A percentile compares a stretch with the other conserved stretches of the same genome.
phyloP scores from a whole-genome alignment of 2,888 invertebrate species.

The Lacanobia oleracea region DNA sequence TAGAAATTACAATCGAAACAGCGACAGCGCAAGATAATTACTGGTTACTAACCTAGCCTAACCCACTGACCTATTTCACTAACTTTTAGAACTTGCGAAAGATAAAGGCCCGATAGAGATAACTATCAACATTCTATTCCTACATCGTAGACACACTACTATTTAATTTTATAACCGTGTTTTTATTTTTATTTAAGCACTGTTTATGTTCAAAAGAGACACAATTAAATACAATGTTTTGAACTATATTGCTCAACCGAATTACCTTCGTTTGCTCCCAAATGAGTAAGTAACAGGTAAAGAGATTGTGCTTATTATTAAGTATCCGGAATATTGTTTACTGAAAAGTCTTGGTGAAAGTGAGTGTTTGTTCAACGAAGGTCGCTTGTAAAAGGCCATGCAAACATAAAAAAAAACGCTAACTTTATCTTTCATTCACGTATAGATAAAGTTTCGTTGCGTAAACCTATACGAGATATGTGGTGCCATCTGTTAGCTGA shows the following conservation, averaged over 20 bases:
- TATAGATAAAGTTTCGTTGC: constrained; percentile 52
- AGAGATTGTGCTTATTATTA: constrained; percentile 77
- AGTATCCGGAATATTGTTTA: constrained; percentile 84
- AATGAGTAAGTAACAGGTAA: constrained; percentile 78
- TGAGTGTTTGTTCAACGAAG: constrained; percentile 77
- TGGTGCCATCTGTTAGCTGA: constrained; percentile 75
- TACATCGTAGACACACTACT: constrained; percentile 25
- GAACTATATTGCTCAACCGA: constrained; percentile 70
- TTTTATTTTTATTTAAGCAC: constrained; percentile 30
- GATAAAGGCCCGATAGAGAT: constrained; percentile 52
- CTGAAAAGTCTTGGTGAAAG: constrained; percentile 83
- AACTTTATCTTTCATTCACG: constrained; percentile 66
- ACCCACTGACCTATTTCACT: constrained; percentile 58
- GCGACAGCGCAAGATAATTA: constrained; percentile 39
- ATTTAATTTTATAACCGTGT: constrained; percentile 8
- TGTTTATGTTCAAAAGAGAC: constrained; percentile 16
- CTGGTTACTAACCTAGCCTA: constrained; percentile 44
- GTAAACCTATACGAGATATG: constrained; percentile 30
- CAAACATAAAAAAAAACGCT: constrained; percentile 65
- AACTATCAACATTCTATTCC: constrained; percentile 43
- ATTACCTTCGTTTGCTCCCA: constrained; percentile 79
- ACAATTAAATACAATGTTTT: constrained; percentile 44
- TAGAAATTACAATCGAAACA: constrained; percentile 38
- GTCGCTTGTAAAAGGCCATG: constrained; percentile 75
- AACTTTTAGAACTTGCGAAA: constrained; percentile 58